Conservation (phyloP, 2,113 vertebrate species). For the Phrynosoma blainvillii region DNA sequence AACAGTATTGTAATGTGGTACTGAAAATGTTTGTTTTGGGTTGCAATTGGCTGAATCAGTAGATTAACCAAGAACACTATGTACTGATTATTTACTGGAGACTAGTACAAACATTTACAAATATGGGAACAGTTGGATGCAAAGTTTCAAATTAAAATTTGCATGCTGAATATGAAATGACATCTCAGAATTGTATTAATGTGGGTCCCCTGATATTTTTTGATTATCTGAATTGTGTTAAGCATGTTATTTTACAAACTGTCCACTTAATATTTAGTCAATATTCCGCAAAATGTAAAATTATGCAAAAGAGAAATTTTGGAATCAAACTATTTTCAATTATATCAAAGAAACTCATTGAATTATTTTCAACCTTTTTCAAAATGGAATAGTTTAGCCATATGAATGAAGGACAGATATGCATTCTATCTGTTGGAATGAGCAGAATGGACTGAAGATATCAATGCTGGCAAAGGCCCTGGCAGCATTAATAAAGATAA, state of each 20-base stretch:
- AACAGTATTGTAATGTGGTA: background rate
- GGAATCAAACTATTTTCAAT: background rate
- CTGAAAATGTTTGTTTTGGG: background rate
- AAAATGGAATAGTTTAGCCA: background rate
- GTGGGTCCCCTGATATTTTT: background rate
- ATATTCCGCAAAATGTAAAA: background rate
- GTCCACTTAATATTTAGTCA: background rate
- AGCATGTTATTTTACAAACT: background rate
- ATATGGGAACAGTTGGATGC: background rate
- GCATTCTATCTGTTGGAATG: background rate
- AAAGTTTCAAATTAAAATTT: background rate
- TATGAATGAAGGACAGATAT: background rate
- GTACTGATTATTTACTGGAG: background rate
- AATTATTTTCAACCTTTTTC: background rate
- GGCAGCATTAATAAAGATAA: constrained; percentile 42
- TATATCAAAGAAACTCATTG: background rate
- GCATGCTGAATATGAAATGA: background rate
- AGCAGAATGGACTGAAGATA: background rate
- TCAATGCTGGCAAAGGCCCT: constrained; percentile 3
- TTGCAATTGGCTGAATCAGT: background rate
- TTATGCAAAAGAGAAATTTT: background rate
- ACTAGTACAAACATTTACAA: background rate
- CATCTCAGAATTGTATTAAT: background rate
- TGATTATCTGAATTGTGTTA: background rate
- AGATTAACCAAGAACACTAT: background rate